A percentile compares a stretch with the other conserved stretches of the same genome.
Conservation (phyloP, 2,888 invertebrate genomes). For the Drosophila colorata region DNA sequence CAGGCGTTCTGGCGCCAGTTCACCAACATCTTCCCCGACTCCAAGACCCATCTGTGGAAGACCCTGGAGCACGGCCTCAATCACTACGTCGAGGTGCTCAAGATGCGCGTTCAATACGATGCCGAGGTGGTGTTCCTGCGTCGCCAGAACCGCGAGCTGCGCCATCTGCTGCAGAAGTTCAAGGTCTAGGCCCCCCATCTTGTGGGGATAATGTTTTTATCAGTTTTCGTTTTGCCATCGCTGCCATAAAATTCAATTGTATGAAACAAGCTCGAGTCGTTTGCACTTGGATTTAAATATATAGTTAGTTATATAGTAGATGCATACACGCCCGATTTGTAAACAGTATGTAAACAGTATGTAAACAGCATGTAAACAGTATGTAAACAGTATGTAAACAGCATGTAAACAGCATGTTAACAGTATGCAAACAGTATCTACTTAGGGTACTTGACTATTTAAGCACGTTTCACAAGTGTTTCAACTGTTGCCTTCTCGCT, state of each 20-base stretch:
- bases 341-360: too few relatives aligned
- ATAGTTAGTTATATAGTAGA: not conserved
- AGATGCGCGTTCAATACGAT: conserved; percentile 89
- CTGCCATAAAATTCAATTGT: conserved; percentile 35
- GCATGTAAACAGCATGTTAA: too few relatives aligned
- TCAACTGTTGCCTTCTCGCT: too few relatives aligned
- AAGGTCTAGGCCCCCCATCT: conserved; percentile 42
- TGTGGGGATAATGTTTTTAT: not conserved
- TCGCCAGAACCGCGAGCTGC: conserved; percentile 89
- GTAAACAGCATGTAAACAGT: too few relatives aligned
- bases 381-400: too few relatives aligned
- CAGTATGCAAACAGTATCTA: too few relatives aligned
- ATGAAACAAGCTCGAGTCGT: conserved; percentile 4
- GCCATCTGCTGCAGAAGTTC: conserved; percentile 88
- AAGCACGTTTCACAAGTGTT: too few relatives aligned
- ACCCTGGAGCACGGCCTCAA: conserved; percentile 83
- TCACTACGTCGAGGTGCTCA: conserved; percentile 83
- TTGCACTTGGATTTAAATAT: not conserved
- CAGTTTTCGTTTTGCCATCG: not conserved
- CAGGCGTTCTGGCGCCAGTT: conserved; percentile 89
- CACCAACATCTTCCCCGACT: conserved; percentile 87
- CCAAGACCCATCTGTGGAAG: conserved; percentile 90
- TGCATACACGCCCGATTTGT: too few relatives aligned
- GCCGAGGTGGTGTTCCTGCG: conserved; percentile 88
- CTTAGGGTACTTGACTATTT: too few relatives aligned